Evolutionary conservation across 2,113 vertebrate genomes (phyloP), one percentile per base, ranked within the genome.

Genomic region (Merops nubicus): DNA sequence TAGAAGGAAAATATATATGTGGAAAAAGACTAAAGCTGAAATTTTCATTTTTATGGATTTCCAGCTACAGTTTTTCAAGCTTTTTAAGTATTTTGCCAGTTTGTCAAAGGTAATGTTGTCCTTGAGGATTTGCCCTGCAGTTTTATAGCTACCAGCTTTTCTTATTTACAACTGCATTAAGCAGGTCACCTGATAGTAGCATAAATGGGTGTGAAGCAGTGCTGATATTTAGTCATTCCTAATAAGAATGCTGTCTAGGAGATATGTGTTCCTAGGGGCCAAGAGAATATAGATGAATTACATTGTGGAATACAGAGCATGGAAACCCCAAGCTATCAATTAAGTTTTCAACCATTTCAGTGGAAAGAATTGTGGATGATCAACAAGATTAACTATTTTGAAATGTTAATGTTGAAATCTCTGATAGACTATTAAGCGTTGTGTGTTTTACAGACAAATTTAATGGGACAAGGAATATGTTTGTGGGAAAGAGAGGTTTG

Each of bases 151-250:
- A 56, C 48, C 19, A 91, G 36, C 48, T 70, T 93, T 87, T 62
- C 73, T 96, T 91, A 96, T 96, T 97, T 97, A 97, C 95, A 92
- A 79, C 88, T 85, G 69, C 8, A 19, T 90, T 93, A 92, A 91
- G 76, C 76, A 75, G 73, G 92, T 92, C 16, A 17, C 83, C 73
- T 89, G 85, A 76, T 91, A 93, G 88, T 78, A 85, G 53, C 93
- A 87, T 69, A 94, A 85, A 93, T 76, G 73, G 33, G n/a, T 67
- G 79, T 34, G 88, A 95, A 82, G 56, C 56, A 85, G 47, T 38
- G 51, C 48, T 79, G 83, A 60, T 94, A 96, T 96, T 97, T 93
- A 96, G 92, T 97, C 93, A 91, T 91, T 92, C 73, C 80, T 95
- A 96, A 94, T 85, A 92, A 87, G 85, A 94, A 87, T 73, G 28